Percentiles rank a stretch among this genome's conserved stretches.
These are phyloP conservation scores for Triplophysa rosa DNA, from an alignment of 2,113 vertebrate genomes.

Conservation along the genomic window DNA sequence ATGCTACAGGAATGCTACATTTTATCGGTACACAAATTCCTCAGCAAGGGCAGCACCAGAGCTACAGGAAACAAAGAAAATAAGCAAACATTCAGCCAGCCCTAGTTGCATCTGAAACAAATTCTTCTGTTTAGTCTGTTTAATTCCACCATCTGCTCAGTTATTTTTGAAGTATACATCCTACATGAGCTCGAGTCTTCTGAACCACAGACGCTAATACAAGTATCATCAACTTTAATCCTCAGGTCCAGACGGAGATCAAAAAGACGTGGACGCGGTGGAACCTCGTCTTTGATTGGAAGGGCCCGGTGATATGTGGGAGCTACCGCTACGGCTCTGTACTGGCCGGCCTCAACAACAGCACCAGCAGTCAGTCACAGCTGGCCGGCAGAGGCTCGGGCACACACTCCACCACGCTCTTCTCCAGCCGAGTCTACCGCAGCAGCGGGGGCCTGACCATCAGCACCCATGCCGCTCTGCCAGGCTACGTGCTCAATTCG, in stretches of 20 bases:
- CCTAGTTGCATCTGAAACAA: too few species aligned
- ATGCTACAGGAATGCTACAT: too few species aligned
- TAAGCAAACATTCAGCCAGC: too few species aligned
- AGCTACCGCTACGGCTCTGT: conserved; percentile 81
- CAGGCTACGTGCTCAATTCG: conserved; percentile 84
- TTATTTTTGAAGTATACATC: too few species aligned
- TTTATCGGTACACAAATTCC: background rate
- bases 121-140: too few species aligned
- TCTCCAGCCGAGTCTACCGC: conserved; percentile 68
- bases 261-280: conserved; percentile 86
- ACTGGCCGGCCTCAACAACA: conserved; percentile 81
- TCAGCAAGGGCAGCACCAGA: too few species aligned
- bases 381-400: conserved; percentile 62
- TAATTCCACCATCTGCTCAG: too few species aligned
- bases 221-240: background rate
- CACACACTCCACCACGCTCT: conserved; percentile 72
- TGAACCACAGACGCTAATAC: too few species aligned
- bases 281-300: conserved; percentile 82
- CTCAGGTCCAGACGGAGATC: conserved; percentile 86
- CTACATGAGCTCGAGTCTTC: too few species aligned
- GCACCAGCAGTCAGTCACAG: conserved; percentile 84
- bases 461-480: conserved; percentile 74
- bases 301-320: conserved; percentile 76
- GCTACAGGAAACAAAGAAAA: too few species aligned
- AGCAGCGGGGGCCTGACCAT: conserved; percentile 49